Conservation (phyloP, 2,113 vertebrate species). For the Pycnonotus jocosus region DNA sequence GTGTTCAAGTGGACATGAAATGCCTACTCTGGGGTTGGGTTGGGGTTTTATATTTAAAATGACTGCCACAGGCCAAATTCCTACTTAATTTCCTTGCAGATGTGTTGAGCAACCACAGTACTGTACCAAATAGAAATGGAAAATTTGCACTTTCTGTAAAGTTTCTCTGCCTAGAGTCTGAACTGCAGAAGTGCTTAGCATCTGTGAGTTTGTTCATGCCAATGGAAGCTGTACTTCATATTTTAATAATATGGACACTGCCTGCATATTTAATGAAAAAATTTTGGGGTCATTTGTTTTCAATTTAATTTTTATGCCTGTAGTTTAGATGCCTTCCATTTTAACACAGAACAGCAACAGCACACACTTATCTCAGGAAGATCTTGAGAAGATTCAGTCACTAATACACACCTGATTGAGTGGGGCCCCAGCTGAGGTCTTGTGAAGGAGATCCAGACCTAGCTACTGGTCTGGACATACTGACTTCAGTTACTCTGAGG, state of each 20-base stretch:
- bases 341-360: neutral
- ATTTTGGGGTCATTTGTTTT: neutral
- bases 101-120: neutral
- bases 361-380: neutral
- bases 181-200: neutral
- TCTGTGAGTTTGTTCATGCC: neutral
- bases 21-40: neutral
- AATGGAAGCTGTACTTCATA: neutral
- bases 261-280: neutral
- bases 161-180: neutral
- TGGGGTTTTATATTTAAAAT: neutral
- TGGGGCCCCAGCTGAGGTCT: neutral
- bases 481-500: neutral
- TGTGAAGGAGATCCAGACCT: neutral
- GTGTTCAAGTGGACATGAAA: neutral
- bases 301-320: neutral
- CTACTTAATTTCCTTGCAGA: neutral
- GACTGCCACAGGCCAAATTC: neutral
- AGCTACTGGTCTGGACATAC: rapidly evolving
- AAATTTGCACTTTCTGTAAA: neutral
- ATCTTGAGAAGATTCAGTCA: neutral
- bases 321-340: neutral
- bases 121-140: neutral
- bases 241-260: neutral
- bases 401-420: neutral